Evolutionary conservation across 2,797 vertebrate genomes (phyloP).

Genomic region (Labroides dimidiatus): DNA sequence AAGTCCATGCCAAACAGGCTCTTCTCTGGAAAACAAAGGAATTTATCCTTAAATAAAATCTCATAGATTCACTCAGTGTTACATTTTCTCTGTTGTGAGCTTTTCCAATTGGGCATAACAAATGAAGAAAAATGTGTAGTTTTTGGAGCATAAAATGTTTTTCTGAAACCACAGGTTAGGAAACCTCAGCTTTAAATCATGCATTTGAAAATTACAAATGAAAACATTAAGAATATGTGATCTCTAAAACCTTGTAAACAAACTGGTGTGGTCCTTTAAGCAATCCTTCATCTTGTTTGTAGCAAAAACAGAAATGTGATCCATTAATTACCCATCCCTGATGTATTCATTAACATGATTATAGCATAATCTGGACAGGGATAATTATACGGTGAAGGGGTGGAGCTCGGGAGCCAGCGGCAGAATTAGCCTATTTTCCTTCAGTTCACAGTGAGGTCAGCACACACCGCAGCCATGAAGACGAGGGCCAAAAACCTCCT

Average conservation of each 20-base stretch:
- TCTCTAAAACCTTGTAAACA: slow-evolving; percentile 5
- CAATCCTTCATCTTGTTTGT: slow-evolving; percentile 35
- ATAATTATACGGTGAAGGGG: slow-evolving; percentile 68
- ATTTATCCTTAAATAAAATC: too few species aligned
- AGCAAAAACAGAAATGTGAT: slow-evolving; percentile 40
- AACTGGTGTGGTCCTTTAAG: not conserved
- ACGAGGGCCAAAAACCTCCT: slow-evolving; percentile 60
- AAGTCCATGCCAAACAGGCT: too few species aligned
- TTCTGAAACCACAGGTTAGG: not conserved
- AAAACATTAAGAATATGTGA: not conserved
- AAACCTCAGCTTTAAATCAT: not conserved
- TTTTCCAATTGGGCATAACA: not conserved
- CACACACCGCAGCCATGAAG: slow-evolving; percentile 57
- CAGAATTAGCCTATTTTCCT: slow-evolving; percentile 68
- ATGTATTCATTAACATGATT: slow-evolving; percentile 72
- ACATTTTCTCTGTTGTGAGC: not conserved
- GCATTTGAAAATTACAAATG: slow-evolving; percentile 8
- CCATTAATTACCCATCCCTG: slow-evolving; percentile 59
- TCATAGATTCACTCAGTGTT: too few species aligned
- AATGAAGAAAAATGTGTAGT: not conserved
- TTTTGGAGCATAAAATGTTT: not conserved
- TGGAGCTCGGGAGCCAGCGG: slow-evolving; percentile 57
- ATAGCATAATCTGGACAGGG: slow-evolving; percentile 53
- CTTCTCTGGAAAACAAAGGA: too few species aligned
- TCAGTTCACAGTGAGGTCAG: slow-evolving; percentile 79